Percentiles rank a stretch among this genome's conserved stretches.
These are phyloP conservation scores for Leucozona laternaria DNA, from an alignment of 2,888 invertebrate genomes.

Conservation along the genomic window DNA sequence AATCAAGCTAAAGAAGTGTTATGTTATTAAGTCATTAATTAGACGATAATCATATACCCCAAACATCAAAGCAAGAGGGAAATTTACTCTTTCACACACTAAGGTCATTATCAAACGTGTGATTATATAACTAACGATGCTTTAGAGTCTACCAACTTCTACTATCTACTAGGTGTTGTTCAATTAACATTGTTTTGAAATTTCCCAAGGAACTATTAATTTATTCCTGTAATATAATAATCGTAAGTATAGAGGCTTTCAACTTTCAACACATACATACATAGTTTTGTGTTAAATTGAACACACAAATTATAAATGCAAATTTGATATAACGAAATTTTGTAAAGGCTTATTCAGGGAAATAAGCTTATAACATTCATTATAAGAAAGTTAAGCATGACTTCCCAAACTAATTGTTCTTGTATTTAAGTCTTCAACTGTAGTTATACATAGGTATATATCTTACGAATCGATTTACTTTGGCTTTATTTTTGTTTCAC, in stretches of 20 bases:
- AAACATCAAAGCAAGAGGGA: constrained; percentile 3
- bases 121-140: constrained; percentile 21
- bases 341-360: neutral
- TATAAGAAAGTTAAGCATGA: neutral
- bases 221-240: constrained; percentile 3
- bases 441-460: neutral
- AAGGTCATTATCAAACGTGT: constrained; percentile 22
- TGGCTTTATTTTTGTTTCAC: neutral
- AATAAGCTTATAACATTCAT: neutral
- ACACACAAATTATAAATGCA: constrained; percentile 7
- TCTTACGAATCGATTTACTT: constrained; percentile 12
- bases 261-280: neutral
- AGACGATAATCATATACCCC: constrained; percentile 6
- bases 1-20: neutral
- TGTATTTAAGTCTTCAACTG: neutral
- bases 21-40: constrained; percentile 8
- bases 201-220: constrained; percentile 18
- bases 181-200: constrained; percentile 16
- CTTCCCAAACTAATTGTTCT: neutral
- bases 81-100: constrained; percentile 1
- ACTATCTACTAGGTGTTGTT: neutral
- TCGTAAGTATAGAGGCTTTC: neutral
- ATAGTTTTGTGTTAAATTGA: neutral
- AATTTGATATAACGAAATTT: neutral
- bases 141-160: neutral